Base-by-base conservation (phyloP, 1,140 invertebrate genomes). In the Chironomus tepperi region DNA sequence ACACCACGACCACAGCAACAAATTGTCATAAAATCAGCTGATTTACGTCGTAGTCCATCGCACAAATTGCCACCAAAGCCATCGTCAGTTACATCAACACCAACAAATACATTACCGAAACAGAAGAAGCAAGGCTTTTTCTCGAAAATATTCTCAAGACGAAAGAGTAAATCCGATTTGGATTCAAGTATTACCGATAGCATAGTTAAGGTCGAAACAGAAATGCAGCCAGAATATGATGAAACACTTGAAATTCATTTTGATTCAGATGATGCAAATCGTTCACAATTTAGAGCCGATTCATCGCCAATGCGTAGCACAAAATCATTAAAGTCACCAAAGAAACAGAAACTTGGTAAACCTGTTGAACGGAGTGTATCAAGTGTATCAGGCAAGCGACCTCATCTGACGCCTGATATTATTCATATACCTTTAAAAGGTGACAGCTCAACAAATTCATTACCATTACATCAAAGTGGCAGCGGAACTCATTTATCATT, bases 81-180 rank as follows among this genome's bases (percentile, higher is more conserved):
- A 7, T 6, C 65, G 19, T 70, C 65, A 3, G n/a, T n/a, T 57
- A 57, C 47, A 80, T 75, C 81, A 76, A 16, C 80, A 79, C 19
- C 77, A 43, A 84, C 86, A 7, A 81, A 79, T n/a, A 83, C 81
- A 7, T 74, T 86, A 34, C 82, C 86, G 0, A 85, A 87, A 47
- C 84, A 86, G 34, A 84, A 86, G 75, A 90, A 89, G 76, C 84
- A 86, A 1, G 86, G 85, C 16, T 81, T 90, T n/a, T 89, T 91
- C 75, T 86, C 88, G 1, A 90, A 90, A 78, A 78, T 91, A 0
- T 90, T 91, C 74, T 84, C 85, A 78, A 79, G 79, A 42, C 77
- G 75, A 80, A 85, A 79, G 83, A 85, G 79, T 78, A 86, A 75
- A 82, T 77, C 79, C 1, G 81, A 85, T 7, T 43, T 82, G 9